Evolutionary conservation across 2,797 vertebrate species (phyloP).

Genomic region (Stomatorhinus walkeri): DNA sequence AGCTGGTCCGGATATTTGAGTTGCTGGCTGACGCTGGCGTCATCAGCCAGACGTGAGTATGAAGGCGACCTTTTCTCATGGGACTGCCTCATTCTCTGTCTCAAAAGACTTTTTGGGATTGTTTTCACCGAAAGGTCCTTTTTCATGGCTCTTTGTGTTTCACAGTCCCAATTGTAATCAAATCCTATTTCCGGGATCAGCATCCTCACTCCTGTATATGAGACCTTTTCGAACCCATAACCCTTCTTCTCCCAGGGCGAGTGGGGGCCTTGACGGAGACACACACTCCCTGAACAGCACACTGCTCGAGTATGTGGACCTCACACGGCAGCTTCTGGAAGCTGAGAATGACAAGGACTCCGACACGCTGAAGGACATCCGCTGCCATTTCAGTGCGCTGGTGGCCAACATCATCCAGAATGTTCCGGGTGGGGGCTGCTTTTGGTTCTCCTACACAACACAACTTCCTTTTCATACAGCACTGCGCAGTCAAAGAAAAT

Average conservation of each 20-base stretch:
- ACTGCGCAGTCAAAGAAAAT: background rate
- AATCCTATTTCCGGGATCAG: background rate
- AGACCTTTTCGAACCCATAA: background rate
- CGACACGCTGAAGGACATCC: constrained; percentile 90
- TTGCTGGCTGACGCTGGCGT: constrained; percentile 95
- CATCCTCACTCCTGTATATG: background rate
- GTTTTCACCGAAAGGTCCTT: background rate
- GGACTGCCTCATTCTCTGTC: background rate
- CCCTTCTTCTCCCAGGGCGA: constrained; percentile 66
- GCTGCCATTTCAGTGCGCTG: constrained; percentile 98
- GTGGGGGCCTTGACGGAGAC: constrained; percentile 92
- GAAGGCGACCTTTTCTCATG: background rate
- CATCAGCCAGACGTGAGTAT: constrained; percentile 86
- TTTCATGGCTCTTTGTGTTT: background rate
- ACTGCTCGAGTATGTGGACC: constrained; percentile 92
- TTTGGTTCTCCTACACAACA: background rate
- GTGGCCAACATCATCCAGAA: constrained; percentile 99
- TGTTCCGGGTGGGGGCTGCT: constrained; percentile 76
- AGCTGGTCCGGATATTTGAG: constrained; percentile 98
- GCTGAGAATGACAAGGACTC: constrained; percentile 98
- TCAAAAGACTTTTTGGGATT: background rate
- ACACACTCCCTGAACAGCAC: constrained; percentile 94
- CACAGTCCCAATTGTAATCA: background rate
- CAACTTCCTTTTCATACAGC: background rate
- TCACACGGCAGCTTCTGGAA: constrained; percentile 91